Conservation (phyloP, 2,888 invertebrate species). For the Drosophila helvetica region DNA sequence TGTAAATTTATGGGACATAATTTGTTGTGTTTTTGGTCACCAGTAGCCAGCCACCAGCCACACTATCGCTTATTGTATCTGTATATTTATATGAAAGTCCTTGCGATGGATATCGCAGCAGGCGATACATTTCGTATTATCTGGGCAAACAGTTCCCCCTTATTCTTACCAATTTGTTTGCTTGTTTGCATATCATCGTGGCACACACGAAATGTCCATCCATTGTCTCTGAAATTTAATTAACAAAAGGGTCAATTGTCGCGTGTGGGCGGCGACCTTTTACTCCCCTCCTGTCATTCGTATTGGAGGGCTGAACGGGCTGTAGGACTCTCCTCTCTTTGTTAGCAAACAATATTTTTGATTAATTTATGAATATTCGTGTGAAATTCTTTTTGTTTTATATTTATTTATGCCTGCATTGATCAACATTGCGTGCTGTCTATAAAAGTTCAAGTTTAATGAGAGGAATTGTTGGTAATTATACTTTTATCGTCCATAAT, state of each 20-base stretch:
- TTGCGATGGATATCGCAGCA: constrained; percentile 23
- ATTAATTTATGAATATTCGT: constrained; percentile 80
- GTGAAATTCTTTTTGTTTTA: constrained; percentile 59
- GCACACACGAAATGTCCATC: constrained; percentile 57
- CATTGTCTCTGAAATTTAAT: constrained; percentile 73
- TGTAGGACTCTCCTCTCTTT: constrained; percentile 7
- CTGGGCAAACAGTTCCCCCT: constrained; percentile 60
- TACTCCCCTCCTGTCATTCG: neutral
- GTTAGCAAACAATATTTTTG: constrained; percentile 73
- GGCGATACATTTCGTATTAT: constrained; percentile 64
- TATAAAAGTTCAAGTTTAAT: constrained; percentile 60
- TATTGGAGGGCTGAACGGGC: neutral
- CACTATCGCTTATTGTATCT: constrained; percentile 58
- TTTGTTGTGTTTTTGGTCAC: constrained; percentile 30
- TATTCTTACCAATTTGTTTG: constrained; percentile 30
- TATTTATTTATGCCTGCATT: constrained; percentile 60
- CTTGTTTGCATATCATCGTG: constrained; percentile 68
- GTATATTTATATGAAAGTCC: constrained; percentile 50
- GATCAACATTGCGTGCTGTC: constrained; percentile 57
- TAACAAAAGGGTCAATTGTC: constrained; percentile 81
- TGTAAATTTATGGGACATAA: constrained; percentile 71
- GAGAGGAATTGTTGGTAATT: constrained; percentile 63
- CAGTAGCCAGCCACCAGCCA: constrained; percentile 25
- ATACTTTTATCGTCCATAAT: constrained; percentile 63
- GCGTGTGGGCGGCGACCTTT: constrained; percentile 52